Conservation (phyloP, 1,140 invertebrate genomes). For the Drosophila ogumai region DNA sequence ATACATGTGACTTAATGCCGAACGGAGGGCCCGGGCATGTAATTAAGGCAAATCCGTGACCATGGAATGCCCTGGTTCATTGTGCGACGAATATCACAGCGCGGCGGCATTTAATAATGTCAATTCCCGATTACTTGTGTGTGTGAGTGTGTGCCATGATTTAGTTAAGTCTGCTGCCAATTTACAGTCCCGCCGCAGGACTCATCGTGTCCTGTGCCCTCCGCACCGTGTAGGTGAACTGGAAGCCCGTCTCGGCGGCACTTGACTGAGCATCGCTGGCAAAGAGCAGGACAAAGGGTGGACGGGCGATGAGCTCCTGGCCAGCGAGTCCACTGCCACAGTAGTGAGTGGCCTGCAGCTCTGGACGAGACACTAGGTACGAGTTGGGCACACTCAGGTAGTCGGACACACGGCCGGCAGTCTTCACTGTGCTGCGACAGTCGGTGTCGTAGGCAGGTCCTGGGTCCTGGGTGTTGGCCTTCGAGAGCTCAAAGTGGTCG, state of each 20-base stretch:
- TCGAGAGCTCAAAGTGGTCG: constrained; percentile 64
- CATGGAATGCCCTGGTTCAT: constrained; percentile 26
- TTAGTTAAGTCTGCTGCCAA: constrained; percentile 48
- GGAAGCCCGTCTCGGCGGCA: constrained; percentile 66
- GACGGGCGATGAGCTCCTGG: constrained; percentile 46
- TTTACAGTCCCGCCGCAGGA: constrained; percentile 41
- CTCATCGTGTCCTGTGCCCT: constrained; percentile 5
- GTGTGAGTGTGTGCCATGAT: constrained; percentile 39
- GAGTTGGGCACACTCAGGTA: constrained; percentile 67
- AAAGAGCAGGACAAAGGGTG: constrained; percentile 67
- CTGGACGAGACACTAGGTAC: constrained; percentile 39
- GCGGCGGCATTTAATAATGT: constrained; percentile 64
- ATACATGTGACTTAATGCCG: constrained; percentile 49
- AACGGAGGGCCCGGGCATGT: constrained; percentile 36
- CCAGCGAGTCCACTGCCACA: constrained; percentile 59
- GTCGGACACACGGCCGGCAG: constrained; percentile 57
- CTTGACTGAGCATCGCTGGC: constrained; percentile 71
- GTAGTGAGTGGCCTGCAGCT: constrained; percentile 70
- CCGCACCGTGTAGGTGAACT: constrained; percentile 62
- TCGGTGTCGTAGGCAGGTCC: constrained; percentile 66
- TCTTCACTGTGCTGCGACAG: constrained; percentile 68
- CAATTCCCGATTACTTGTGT: constrained; percentile 50
- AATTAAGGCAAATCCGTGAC: constrained; percentile 59
- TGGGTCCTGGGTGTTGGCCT: constrained; percentile 26
- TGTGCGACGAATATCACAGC: constrained; percentile 27